Conservation (phyloP, 2,888 invertebrate genomes). For the Syritta pipiens region DNA sequence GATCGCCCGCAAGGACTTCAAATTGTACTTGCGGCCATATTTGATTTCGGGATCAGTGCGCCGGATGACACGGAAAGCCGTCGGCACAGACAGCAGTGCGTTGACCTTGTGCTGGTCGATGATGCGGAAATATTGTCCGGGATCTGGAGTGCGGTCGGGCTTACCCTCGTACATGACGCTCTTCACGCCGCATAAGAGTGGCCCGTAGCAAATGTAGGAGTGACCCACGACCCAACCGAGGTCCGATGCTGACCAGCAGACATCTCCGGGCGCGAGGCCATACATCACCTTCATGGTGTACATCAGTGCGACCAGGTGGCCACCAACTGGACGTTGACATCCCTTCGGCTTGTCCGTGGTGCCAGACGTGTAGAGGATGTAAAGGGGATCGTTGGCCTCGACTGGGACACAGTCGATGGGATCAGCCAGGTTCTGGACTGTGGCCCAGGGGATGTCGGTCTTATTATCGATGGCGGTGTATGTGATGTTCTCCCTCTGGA, state of each 20-base stretch:
- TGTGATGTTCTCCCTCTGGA: slow-evolving; percentile 86
- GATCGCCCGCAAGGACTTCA: slow-evolving; percentile 85
- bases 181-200: slow-evolving; percentile 88
- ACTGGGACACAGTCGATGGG: slow-evolving; percentile 91
- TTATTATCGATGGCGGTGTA: slow-evolving; percentile 82
- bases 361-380: slow-evolving; percentile 95
- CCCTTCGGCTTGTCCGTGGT: slow-evolving; percentile 89
- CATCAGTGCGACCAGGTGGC: slow-evolving; percentile 90
- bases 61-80: slow-evolving; percentile 90
- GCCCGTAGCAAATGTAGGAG: slow-evolving; percentile 96
- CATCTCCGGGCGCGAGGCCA: slow-evolving; percentile 88
- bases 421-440: slow-evolving; percentile 83
- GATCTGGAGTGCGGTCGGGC: slow-evolving; percentile 95
- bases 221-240: slow-evolving; percentile 96
- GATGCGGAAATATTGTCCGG: slow-evolving; percentile 94
- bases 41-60: slow-evolving; percentile 88
- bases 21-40: slow-evolving; percentile 85
- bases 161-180: slow-evolving; percentile 95
- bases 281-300: slow-evolving; percentile 93
- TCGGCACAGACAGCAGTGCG: slow-evolving; percentile 93
- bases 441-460: slow-evolving; percentile 89
- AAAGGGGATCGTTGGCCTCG: slow-evolving; percentile 93
- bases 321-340: slow-evolving; percentile 91
- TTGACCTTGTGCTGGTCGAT: slow-evolving; percentile 92
- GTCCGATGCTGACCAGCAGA: slow-evolving; percentile 91